These are phyloP conservation scores for Scelioninae gen. 1 DNA, from an alignment of 2,888 invertebrate species.

Conservation along the genomic window DNA sequence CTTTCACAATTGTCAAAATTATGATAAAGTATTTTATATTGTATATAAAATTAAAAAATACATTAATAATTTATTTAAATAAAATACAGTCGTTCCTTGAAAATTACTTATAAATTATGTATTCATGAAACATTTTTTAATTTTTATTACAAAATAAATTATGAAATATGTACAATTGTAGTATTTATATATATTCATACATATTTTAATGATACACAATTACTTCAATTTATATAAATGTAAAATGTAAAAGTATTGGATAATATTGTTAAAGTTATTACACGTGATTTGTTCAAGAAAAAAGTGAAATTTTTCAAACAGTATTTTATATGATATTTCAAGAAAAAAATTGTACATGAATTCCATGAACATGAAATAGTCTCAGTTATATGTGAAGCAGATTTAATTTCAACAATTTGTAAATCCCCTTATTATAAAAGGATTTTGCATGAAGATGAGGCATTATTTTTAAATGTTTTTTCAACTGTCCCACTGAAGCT, in stretches of 20 bases:
- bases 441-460: conserved; percentile 1
- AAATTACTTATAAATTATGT: no score
- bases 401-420: conserved; percentile 30
- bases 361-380: conserved; percentile 16
- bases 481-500: background rate
- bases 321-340: background rate
- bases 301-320: background rate
- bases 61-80: no score
- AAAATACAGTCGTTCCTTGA: no score
- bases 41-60: no score
- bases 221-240: no score
- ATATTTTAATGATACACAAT: background rate
- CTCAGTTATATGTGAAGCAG: background rate
- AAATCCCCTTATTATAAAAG: conserved; percentile 37
- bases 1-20: no score
- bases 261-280: background rate
- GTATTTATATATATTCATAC: background rate
- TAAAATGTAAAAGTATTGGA: background rate
- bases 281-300: background rate
- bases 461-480: conserved; percentile 14
- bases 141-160: no score
- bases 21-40: no score
- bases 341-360: conserved; percentile 3
- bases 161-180: no score
- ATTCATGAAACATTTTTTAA: no score